A percentile compares a stretch with the other conserved stretches of the same genome.
phyloP scores from a whole-genome alignment of 2,888 invertebrate genomes.

The Noctua comes region DNA sequence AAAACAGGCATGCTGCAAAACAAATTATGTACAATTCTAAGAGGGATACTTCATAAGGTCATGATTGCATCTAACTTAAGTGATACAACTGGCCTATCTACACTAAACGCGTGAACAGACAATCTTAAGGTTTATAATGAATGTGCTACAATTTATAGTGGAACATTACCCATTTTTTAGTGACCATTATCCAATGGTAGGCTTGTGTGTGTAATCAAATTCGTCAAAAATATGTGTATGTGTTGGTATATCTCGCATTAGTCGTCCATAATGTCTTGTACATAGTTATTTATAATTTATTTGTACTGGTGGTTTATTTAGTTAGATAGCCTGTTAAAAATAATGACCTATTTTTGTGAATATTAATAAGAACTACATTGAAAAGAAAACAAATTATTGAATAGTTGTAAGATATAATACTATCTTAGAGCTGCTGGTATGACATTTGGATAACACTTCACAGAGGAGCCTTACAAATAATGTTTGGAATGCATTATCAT shows the following conservation, averaged over 20 bases:
- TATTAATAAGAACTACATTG: conserved; percentile 17
- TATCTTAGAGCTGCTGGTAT: conserved; percentile 43
- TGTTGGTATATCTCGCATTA: conserved; percentile 25
- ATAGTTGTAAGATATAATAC: conserved; percentile 46
- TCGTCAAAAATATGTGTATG: conserved; percentile 19
- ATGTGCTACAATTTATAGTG: conserved; percentile 12
- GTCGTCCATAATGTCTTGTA: conserved; percentile 43
- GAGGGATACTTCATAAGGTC: neutral
- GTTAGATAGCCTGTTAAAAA: conserved; percentile 21
- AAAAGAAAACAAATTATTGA: conserved; percentile 28
- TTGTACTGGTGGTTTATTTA: conserved; percentile 37
- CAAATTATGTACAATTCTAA: conserved; percentile 4
- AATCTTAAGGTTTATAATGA: neutral
- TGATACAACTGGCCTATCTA: neutral
- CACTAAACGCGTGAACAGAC: neutral
- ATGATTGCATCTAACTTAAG: neutral
- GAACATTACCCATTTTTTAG: neutral
- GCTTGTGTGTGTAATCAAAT: conserved; percentile 3
- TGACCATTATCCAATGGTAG: neutral
- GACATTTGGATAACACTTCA: conserved; percentile 48
- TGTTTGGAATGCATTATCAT: conserved; percentile 40
- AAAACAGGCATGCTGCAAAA: conserved; percentile 8
- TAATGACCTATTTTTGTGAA: conserved; percentile 23
- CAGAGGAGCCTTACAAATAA: conserved; percentile 51
- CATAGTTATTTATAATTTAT: conserved; percentile 46